phyloP scores from a whole-genome alignment of 2,888 invertebrate genomes.

The Trichacis sp. region DNA sequence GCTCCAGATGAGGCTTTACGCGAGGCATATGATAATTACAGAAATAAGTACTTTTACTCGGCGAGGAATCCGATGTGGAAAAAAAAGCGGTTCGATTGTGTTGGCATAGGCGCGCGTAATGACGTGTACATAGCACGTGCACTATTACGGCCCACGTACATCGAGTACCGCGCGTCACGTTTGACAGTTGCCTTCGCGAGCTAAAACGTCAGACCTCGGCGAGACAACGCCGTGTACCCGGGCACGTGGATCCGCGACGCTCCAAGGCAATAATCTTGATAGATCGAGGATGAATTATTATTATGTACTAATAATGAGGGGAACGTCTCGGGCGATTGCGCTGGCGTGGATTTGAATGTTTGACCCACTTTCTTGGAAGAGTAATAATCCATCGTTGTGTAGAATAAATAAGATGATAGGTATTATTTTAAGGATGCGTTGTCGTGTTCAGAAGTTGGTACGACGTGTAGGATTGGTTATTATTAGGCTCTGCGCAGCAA shows the following conservation, averaged over 20 bases:
- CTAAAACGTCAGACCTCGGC: slow-evolving; percentile 32
- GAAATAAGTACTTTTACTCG: slow-evolving; percentile 35
- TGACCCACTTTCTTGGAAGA: slow-evolving; percentile 1
- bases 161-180: slow-evolving; percentile 26
- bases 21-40: slow-evolving; percentile 31
- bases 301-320: slow-evolving; percentile 27
- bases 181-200: slow-evolving; percentile 40
- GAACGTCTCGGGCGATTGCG: slow-evolving; percentile 14
- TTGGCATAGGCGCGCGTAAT: slow-evolving; percentile 40
- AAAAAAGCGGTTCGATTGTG: slow-evolving; percentile 27
- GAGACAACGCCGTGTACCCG: slow-evolving; percentile 17
- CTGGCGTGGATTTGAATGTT: not conserved
- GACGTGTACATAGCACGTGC: slow-evolving; percentile 42
- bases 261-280: slow-evolving; percentile 48
- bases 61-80: slow-evolving; percentile 29
- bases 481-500: no score
- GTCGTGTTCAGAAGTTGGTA: no score
- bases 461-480: no score
- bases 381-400: no score
- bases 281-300: slow-evolving; percentile 44
- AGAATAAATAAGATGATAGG: no score
- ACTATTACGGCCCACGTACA: slow-evolving; percentile 40
- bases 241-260: slow-evolving; percentile 33
- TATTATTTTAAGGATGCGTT: no score
- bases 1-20: slow-evolving; percentile 27